These are phyloP conservation scores for Chaetoderma sp. DNA, from an alignment of 2,888 invertebrate species.

Conservation along the genomic window DNA sequence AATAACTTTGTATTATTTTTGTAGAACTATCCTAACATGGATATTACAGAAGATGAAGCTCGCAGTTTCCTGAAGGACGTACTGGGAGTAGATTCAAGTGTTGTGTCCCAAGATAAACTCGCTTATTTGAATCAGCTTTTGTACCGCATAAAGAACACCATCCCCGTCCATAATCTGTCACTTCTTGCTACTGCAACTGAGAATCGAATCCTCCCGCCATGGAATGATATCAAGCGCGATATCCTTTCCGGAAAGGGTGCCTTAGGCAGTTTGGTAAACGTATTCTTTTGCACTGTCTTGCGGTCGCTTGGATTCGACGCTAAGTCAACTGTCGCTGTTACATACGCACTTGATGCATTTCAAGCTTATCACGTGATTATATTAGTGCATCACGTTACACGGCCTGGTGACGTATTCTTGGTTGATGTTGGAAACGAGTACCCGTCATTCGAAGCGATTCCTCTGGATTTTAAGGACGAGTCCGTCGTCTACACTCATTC, in stretches of 20 bases:
- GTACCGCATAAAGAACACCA: not conserved
- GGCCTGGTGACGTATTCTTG: not conserved
- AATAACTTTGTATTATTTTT: too few relatives aligned
- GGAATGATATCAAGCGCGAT: not conserved
- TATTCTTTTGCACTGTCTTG: not conserved
- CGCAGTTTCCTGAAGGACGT: not conserved
- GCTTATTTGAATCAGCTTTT: not conserved
- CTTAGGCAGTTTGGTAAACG: not conserved
- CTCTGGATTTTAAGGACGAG: not conserved
- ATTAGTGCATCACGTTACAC: not conserved
- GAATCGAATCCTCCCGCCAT: not conserved
- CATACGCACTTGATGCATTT: slow-evolving; percentile 1
- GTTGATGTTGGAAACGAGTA: slow-evolving; percentile 6
- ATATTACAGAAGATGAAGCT: not conserved
- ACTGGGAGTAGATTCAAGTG: not conserved
- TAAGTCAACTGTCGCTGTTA: not conserved
- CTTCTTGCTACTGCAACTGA: not conserved
- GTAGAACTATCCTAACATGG: too few relatives aligned
- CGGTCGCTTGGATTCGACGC: not conserved
- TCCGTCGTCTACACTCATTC: slow-evolving; percentile 1
- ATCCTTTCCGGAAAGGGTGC: not conserved
- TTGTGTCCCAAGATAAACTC: not conserved
- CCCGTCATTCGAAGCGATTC: slow-evolving; percentile 4
- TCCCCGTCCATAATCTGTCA: not conserved
- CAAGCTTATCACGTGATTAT: not conserved